Evolutionary conservation across 2,113 vertebrate species (phyloP), one percentile per base, ranked within the genome.

Genomic region (Neofelis nebulosa): DNA sequence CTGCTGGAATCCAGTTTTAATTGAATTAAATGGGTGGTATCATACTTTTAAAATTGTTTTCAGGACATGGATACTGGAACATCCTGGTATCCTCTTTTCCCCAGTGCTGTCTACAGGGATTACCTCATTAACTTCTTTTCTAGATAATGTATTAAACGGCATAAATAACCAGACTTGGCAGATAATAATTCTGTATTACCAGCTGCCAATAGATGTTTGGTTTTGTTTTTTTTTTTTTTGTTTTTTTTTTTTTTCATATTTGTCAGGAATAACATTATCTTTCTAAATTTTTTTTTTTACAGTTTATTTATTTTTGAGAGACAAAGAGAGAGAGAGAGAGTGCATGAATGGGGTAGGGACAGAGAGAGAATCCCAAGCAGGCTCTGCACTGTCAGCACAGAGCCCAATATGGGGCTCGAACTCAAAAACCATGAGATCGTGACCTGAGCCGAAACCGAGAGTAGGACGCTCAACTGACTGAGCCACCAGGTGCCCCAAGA

Each of bases 41-140:
- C 98, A 97, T 98, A 96, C 97, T 97, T 95, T 98, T 52, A 97
- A 97, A 98, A 98, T 98, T 98, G 97, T 98, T 97, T 98, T 98
- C 52, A 69, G 71, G 97, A 98, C 97, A 98, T 96, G 96, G 93
- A 91, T 97, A 97, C 95, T 97, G 97, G 97, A 98, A 97, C 98
- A 94, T 97, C 93, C 80, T n/a, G 2, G 88, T 98, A 97, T 33
- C 94, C 92, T 98, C 27, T 78, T 98, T 91, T 89, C 87, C 94
- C 96, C 79, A 97, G 91, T 95, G 36, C 11, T 90, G 89, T 97
- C 97, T 98, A 94, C 84, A 96, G 50, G 73, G 89, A 95, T 98
- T 97, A 95, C 94, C 95, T 98, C 98, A 98, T 98, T 96, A 96
- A 81, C 97, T 97, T 94, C 84, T 98, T 97, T 79, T 88, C 66